Base-by-base conservation (phyloP, 1,140 invertebrate species). In the Drosophila malerkotliana region DNA sequence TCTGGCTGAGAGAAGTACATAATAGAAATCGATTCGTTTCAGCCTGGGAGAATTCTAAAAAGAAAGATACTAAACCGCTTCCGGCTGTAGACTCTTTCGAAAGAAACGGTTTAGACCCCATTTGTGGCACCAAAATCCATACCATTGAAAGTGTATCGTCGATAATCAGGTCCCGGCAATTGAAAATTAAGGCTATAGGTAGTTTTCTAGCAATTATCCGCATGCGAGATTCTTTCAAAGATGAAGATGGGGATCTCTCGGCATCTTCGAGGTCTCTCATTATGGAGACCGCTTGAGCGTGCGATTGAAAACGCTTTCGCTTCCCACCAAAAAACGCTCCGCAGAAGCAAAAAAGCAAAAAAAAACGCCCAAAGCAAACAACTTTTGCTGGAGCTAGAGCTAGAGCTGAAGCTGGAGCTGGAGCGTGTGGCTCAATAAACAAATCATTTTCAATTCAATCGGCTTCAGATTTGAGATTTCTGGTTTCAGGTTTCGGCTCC, bases 291-390 rank as follows among this genome's bases (percentile, higher is more conserved):
- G 73, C 48, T 77, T 81, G 73, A 78, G 79, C 79, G 79, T 83
- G 79, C 64, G 75, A 83, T 84, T 84, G 57, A 52, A 62, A 83
- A 72, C 80, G 80, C 80, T 84, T 84, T 83, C 76, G 80, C 80
- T 83, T 67, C 71, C 79, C 66, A 61, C 41, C 58, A 49, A 44
- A 48, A 59, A 41, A 10, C 34, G 10, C 9, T 12, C 9, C 3
- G 34, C 3, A 37, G 0, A 37, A 12, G 12, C 10, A 9, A n/a
- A 54, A 57, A 18, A 10, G 15, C 1, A 45, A 28, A 51, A 24
- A 39, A 63, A 62, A 44, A 49, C 59, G 28, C 18, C 21, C 39
- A 10, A 8, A 68, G 64, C 48, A 26, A 64, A 66, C 64, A 28
- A 30, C 53, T 15, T 30, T 59, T 47, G 34, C 12, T 14, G 67